Evolutionary conservation across 2,113 vertebrate genomes (phyloP), one percentile per base, ranked within the genome.

Genomic region (Eptesicus fuscus): DNA sequence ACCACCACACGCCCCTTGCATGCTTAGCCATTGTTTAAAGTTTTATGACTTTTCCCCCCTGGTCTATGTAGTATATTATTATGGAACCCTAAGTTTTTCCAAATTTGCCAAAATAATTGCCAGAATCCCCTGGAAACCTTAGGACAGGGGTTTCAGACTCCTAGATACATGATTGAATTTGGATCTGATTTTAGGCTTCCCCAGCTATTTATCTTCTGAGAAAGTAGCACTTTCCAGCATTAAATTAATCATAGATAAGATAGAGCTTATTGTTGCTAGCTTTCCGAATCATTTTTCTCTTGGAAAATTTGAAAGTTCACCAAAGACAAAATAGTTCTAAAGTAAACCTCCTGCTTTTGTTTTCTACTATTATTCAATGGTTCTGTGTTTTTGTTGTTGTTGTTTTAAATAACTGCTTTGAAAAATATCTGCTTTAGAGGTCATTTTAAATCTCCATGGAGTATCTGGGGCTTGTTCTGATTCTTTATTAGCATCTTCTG

Each of bases 261-360:
- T 6, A 25, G 47, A 42, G 25, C 23, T 92, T 67, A 28, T 37
- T 71, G 74, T 86, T 82, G 12, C 14, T 47, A 42, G 49, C n/a
- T 77, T 65, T 91, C 56, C 40, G 49, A 61, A 84, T 84, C 30
- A 70, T 44, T 77, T 80, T 85, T 91, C 78, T 93, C 32, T 80
- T 82, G 83, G 59, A 28, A 88, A 85, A 70, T 80, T 88, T 84
- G 17, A 84, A 96, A 85, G 71, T 37, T 80, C 88, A 69, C 18
- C 56, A 74, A 70, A 53, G 28, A 42, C 70, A 88, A 84, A 84
- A 76, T 85, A 53, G 42, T 44, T 3, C 20, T 76, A 53, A 61
- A 85, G 69, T 80, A 82, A 88, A 91, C 42, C 42, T 53, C 20
- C 16, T 76, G 56, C 5, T 85, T 80, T 88, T 61, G 61, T 35